Evolutionary conservation across 2,113 vertebrate genomes (phyloP).

Genomic region (Indicator maculatus): DNA sequence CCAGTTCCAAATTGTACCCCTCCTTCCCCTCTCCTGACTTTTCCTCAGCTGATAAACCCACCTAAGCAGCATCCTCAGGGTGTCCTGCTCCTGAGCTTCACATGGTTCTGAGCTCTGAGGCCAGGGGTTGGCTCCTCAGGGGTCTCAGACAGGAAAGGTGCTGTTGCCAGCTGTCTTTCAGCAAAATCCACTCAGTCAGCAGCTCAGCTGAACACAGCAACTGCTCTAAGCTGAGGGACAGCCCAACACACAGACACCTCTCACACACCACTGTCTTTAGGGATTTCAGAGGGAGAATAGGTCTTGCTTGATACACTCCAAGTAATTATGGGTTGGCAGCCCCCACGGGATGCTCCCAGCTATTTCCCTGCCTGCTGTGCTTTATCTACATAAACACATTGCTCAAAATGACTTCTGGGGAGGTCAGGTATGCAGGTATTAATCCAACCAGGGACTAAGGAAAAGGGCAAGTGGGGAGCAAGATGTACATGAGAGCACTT

Average conservation of each 20-base stretch:
- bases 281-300: neutral
- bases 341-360: neutral
- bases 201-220: neutral
- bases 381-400: neutral
- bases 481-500: neutral
- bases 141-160: neutral
- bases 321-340: conserved; percentile 27
- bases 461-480: neutral
- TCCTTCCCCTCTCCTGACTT: neutral
- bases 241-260: neutral
- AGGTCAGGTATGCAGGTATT: neutral
- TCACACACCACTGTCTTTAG: neutral
- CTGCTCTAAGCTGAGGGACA: neutral
- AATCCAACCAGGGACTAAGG: neutral
- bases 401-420: neutral
- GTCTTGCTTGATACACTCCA: neutral
- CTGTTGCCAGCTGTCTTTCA: neutral
- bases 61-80: neutral
- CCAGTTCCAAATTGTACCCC: neutral
- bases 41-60: neutral
- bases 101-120: neutral
- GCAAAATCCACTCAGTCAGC: neutral
- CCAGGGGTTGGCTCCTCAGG: neutral
- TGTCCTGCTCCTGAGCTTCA: neutral
- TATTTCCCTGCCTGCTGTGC: neutral